These are phyloP conservation scores for Anadara kagoshimensis DNA, from an alignment of 1,140 invertebrate genomes.

Conservation along the genomic window DNA sequence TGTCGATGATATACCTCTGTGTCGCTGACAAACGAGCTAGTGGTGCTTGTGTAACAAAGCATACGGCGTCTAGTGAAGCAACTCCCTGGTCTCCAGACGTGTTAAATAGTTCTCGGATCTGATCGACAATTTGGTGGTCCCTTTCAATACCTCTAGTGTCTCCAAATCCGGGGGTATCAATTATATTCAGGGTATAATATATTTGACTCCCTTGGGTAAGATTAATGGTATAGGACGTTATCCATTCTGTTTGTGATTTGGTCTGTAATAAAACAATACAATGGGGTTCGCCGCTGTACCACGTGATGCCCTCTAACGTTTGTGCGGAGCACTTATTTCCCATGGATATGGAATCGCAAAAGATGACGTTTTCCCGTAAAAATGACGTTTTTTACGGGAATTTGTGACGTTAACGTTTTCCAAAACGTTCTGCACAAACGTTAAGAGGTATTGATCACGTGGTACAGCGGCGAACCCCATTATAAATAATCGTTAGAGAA, in stretches of 20 bases:
- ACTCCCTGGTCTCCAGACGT: slow-evolving; percentile 32
- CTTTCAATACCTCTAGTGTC: slow-evolving; percentile 50
- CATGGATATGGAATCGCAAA: no score
- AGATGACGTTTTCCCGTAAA: no score
- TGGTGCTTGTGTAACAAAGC: slow-evolving; percentile 40
- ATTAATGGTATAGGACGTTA: slow-evolving; percentile 41
- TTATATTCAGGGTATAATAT: slow-evolving; percentile 8
- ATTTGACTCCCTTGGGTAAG: neutral
- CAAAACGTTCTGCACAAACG: no score
- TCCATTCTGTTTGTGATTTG: slow-evolving; percentile 46
- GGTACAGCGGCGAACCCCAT: no score
- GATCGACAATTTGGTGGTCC: slow-evolving; percentile 43
- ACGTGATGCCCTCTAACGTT: no score
- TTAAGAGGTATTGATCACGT: no score
- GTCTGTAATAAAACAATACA: slow-evolving; percentile 27
- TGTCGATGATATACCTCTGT: slow-evolving; percentile 51
- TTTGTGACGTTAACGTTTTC: no score
- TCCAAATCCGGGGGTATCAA: slow-evolving; percentile 42
- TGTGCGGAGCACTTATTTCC: no score
- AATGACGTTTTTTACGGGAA: no score
- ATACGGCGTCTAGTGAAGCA: slow-evolving; percentile 45
- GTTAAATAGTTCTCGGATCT: slow-evolving; percentile 41
- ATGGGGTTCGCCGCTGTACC: no score
- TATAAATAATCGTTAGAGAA: no score
- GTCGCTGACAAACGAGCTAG: slow-evolving; percentile 34